Evolutionary conservation across 2,797 vertebrate species (phyloP).

Genomic region (Diplodus puntazzo): DNA sequence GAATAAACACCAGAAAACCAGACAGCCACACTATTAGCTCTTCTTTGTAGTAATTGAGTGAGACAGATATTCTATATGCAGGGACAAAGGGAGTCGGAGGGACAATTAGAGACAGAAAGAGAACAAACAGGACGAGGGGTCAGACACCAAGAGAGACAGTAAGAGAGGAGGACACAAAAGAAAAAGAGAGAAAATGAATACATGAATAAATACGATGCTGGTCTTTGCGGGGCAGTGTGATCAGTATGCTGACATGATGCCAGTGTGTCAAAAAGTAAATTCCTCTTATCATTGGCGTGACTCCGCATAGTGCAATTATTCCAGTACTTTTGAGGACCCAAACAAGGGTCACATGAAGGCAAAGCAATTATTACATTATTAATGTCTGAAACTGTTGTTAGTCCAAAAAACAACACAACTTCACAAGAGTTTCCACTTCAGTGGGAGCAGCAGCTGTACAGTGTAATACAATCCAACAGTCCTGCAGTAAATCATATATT

Average conservation of each 20-base stretch:
- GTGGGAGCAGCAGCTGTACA: neutral
- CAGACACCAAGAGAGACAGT: constrained; percentile 22
- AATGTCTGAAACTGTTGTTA: neutral
- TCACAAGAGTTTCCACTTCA: neutral
- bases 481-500: constrained; percentile 5
- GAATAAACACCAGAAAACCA: neutral
- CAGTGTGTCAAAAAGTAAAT: constrained; percentile 25
- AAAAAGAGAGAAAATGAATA: constrained; percentile 44
- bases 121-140: constrained; percentile 19
- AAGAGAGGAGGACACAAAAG: constrained; percentile 21
- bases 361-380: constrained; percentile 32
- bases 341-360: constrained; percentile 9
- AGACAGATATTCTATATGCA: constrained; percentile 39
- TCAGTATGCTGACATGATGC: constrained; percentile 62
- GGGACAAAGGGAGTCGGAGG: constrained; percentile 10
- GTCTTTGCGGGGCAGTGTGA: constrained; percentile 43
- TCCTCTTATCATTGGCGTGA: constrained; percentile 21
- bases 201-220: constrained; percentile 69
- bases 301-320: constrained; percentile 31
- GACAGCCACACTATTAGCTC: constrained; percentile 1
- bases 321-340: constrained; percentile 21
- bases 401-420: neutral
- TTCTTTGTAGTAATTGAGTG: constrained; percentile 36
- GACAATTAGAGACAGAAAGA: neutral
- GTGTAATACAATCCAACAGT: neutral